Base-by-base conservation (phyloP, 2,888 invertebrate species). In the Acanthacorydalis orientalis region DNA sequence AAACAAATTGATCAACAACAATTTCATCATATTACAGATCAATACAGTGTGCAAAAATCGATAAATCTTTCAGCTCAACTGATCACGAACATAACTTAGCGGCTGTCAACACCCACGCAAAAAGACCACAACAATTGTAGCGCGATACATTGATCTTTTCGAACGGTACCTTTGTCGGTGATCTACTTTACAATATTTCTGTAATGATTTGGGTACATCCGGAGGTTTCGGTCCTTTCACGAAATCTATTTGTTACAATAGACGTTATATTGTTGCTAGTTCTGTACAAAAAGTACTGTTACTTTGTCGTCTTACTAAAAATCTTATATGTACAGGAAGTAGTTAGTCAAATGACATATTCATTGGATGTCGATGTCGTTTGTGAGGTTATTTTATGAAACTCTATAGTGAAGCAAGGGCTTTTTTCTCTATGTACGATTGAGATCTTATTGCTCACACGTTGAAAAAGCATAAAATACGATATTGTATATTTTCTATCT, bases 71-170 rank as follows among this genome's bases (percentile, higher is more conserved):
- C 23, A 23, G 6, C 23, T 23, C 23, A 23, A 23, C 23, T 23
- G 23, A 23, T 23, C 23, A 23, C 6, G 23, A 23, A 23, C 6
- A 23, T 23, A 23, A 23, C 23, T 23, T 23, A 23, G 8, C 42
- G 42, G 42, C 42, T 42, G 42, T 42, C 42, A 42, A 23, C 42
- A 31, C 42, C 42, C 12, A 42, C 42, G 42, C 11, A 23, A 42
- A 31, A 42, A 42, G 11, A 42, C 42, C 42, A 42, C 42, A 42
- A 42, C 42, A 42, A 42, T 42, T 14, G 37, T 37, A 23, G 23
- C 6, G 23, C 23, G 2, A 23, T 23, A n/a, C 37, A 12, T 37
- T 37, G 37, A 37, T 37, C 37, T 7, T 37, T 9, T 14, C 37
- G 37, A 12, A 37, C 37, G 37, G 14, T 12, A 37, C 37, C 23